phyloP scores from a whole-genome alignment of 2,113 vertebrate genomes.

The Etheostoma cragini region DNA sequence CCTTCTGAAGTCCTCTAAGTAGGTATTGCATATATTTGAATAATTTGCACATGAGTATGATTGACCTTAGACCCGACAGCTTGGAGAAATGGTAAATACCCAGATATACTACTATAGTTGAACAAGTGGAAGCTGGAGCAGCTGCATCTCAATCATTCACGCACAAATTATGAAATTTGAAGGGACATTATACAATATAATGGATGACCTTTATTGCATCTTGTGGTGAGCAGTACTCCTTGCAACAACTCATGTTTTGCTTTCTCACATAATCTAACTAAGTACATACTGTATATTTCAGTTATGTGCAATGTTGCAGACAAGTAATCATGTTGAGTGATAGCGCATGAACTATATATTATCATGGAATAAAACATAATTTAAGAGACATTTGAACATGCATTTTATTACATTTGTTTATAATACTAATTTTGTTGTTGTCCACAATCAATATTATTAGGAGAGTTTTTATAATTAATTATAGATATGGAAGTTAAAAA shows the following conservation, averaged over 20 bases:
- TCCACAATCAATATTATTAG: background rate
- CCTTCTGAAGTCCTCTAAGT: background rate
- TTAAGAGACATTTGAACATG: background rate
- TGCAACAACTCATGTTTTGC: conserved; percentile 15
- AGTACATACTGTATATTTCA: background rate
- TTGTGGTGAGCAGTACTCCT: conserved; percentile 33
- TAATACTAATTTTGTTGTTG: background rate
- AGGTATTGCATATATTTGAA: background rate
- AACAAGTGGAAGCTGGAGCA: background rate
- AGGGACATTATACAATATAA: background rate
- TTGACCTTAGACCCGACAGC: background rate
- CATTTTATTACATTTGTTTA: background rate
- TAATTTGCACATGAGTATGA: background rate
- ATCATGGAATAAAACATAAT: background rate
- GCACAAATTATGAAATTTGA: background rate
- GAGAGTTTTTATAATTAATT: background rate
- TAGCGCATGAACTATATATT: background rate
- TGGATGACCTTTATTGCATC: conserved; percentile 33
- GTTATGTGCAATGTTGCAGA: background rate
- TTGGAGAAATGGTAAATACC: background rate
- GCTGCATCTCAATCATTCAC: background rate
- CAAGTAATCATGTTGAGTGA: conserved; percentile 1
- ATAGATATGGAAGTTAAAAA: background rate
- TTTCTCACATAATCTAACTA: background rate
- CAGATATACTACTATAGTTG: background rate